These are phyloP conservation scores for Ictalurus punctatus DNA, from an alignment of 2,113 vertebrate genomes.

Conservation along the genomic window DNA sequence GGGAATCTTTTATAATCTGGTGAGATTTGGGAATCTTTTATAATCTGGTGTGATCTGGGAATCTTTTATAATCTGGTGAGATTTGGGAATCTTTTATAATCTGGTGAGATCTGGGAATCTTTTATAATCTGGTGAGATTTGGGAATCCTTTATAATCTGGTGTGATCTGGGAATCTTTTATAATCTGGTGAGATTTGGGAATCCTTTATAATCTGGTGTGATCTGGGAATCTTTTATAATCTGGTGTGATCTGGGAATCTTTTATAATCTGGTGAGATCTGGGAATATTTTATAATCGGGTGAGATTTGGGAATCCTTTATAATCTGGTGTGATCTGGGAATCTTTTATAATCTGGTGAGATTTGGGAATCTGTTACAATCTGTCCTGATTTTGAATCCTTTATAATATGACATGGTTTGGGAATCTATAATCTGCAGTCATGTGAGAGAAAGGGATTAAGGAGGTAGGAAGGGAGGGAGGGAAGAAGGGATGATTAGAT, in stretches of 20 bases:
- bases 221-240: neutral
- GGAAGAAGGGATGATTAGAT: constrained; percentile 26
- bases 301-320: neutral
- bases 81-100: neutral
- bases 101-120: neutral
- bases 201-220: neutral
- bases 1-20: neutral
- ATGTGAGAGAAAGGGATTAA: no score
- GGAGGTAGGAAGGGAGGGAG: neutral
- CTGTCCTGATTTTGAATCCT: neutral
- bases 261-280: no score
- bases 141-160: neutral
- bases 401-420: neutral
- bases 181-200: neutral
- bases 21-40: neutral
- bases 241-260: neutral
- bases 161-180: neutral
- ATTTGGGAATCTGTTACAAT: neutral
- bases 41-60: neutral
- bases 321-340: neutral
- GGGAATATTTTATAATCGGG: no score
- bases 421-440: neutral
- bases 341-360: neutral
- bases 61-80: neutral
- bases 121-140: neutral